These are phyloP conservation scores for Labeo rohita DNA, from an alignment of 2,113 vertebrate species.

Conservation along the genomic window DNA sequence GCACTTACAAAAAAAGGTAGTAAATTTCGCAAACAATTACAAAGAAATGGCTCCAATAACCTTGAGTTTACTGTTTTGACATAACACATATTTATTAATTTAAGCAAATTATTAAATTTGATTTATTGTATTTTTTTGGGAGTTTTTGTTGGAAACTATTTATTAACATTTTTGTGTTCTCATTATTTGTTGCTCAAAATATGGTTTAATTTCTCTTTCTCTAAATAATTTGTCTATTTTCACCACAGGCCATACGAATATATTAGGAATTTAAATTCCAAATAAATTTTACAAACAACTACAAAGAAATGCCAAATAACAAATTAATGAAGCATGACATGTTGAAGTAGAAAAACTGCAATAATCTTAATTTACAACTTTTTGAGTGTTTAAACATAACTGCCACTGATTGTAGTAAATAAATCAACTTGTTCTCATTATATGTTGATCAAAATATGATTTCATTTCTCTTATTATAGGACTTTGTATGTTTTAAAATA, in stretches of 20 bases:
- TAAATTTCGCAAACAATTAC: background rate
- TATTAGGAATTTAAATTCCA: background rate
- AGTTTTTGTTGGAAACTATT: too few species aligned
- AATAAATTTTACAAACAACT: too few species aligned
- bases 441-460: background rate
- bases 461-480: background rate
- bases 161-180: too few species aligned
- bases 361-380: background rate
- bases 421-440: background rate
- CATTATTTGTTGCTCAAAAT: background rate
- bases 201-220: background rate
- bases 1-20: background rate
- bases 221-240: background rate
- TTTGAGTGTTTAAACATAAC: too few species aligned
- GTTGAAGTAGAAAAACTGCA: too few species aligned
- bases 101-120: too few species aligned
- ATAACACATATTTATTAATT: background rate
- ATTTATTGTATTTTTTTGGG: too few species aligned
- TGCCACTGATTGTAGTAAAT: background rate
- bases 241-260: background rate
- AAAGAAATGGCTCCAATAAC: background rate
- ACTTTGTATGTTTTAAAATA: background rate
- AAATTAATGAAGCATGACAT: too few species aligned
- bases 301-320: too few species aligned
- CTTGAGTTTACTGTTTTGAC: background rate